Evolutionary conservation across 1,140 invertebrate genomes (phyloP), one percentile per base, ranked within the genome.

Genomic region (Ganaspis sp.): DNA sequence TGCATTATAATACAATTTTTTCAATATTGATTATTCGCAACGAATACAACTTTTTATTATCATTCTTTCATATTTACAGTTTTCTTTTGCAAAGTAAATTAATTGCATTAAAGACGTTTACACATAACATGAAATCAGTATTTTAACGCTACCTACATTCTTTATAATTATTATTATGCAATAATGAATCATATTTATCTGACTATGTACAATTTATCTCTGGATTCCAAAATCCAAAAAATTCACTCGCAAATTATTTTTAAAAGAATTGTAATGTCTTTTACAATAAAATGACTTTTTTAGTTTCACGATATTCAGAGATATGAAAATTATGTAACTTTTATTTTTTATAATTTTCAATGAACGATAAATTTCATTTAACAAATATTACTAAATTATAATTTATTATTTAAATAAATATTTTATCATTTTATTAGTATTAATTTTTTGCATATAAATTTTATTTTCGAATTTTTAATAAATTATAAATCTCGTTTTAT

Each of bases 141-240:
- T 29, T 26, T n/a, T 64, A 29, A 29, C 6, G n/a, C 58, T 64
- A 64, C 58, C 58, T 64, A 29, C 23, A 64, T 26, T 64, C 58
- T n/a, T 64, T 49, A 40, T 54, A n/a, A 64, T n/a, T 15, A 15
- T 49, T 64, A 64, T 64, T 64, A 64, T 34, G 58, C 58, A 34
- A 64, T 49, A 49, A 49, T 34, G 2, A 49, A 17, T 64, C 11
- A 64, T 29, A 64, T 29, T 29, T 64, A 6, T 64, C 58, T 64
- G 58, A 64, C 58, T 64, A 64, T 64, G 29, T 64, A 64, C 58
- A 64, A 64, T 64, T 64, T n/a, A n/a, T 29, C 23, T 5, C 58
- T 8, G 58, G 15, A 64, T 64, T 64, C 19, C 12, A 29, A 4
- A n/a, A 64, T 64, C 26, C 26, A 64, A 15, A 29, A 26, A 15